Evolutionary conservation across 2,113 vertebrate genomes (phyloP).

Genomic region (Ammodytes marinus): DNA sequence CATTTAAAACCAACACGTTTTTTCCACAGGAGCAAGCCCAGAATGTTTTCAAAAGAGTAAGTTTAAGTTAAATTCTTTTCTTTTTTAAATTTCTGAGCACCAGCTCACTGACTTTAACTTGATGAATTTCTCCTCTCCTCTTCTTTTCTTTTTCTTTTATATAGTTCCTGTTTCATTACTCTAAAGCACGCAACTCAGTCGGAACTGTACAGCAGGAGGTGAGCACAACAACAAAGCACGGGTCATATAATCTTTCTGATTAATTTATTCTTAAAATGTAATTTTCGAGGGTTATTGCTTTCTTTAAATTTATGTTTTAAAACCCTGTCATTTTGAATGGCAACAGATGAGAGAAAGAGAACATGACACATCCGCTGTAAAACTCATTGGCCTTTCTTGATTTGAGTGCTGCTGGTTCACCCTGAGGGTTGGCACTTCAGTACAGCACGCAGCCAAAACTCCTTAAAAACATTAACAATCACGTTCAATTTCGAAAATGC

Average conservation of each 20-base stretch:
- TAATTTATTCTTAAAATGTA: background rate
- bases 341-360: background rate
- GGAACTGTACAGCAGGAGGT: conserved; percentile 78
- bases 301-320: background rate
- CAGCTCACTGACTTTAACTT: background rate
- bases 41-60: conserved; percentile 80
- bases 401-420: background rate
- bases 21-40: conserved; percentile 65
- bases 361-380: background rate
- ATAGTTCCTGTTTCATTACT: conserved; percentile 87
- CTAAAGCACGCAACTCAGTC: conserved; percentile 82
- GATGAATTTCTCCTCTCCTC: too few relatives aligned
- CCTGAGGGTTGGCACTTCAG: background rate
- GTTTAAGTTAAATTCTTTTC: background rate
- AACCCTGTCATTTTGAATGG: background rate
- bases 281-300: background rate
- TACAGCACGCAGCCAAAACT: background rate
- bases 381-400: background rate
- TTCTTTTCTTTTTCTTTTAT: background rate
- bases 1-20: too few relatives aligned
- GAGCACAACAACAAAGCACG: conserved; percentile 15
- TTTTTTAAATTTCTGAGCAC: background rate
- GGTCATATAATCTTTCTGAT: too few relatives aligned
- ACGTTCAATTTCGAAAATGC: background rate
- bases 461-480: background rate